Evolutionary conservation across 2,113 vertebrate species (phyloP), one percentile per base, ranked within the genome.

Genomic region (Rhadina sibilatrix): DNA sequence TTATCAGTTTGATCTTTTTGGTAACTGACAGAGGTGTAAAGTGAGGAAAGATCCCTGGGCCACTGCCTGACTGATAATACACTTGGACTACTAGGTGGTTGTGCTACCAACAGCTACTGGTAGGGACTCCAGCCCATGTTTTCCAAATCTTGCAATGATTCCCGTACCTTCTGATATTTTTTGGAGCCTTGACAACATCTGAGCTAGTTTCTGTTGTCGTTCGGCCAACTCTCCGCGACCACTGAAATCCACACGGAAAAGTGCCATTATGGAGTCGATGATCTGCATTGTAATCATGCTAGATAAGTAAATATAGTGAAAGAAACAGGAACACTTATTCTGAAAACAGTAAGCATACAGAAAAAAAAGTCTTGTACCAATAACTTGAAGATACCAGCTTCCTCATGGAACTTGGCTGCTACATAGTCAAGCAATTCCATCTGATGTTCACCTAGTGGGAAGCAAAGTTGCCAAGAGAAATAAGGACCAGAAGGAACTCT

Each of bases 211-310:
- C 97, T 99, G 99, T 96, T 99, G 99, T 85, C 99, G 97, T 97
- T 99, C 99, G 6, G 99, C 99, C 97, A 99, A 94, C 95, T 99
- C 99, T 6, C 99, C 99, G 23, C 99, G 98, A 59, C 99, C 99
- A 93, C 99, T 99, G 90, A 99, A 99, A 98, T 99, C 99, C 83
- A 99, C 99, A 95, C 99, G 98, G 96, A 99, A 99, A 92, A 99
- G 98, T 81, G 99, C 99, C 99, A 99, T 99, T 97, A 99, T 98
- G 90, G 99, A 99, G 98, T 99, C 99, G 83, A 99, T 99, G 96
- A 99, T 99, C 99, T 99, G 90, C 63, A 83, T 38, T 74, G 68
- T 56, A 89, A 95, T 89, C 84, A 87, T 15, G 47, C 79, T 86
- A 87, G 74, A 27, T 89, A 93, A 96, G 96, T 61, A 75, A 82